Percentiles rank a stretch among this genome's conserved stretches.
These are phyloP conservation scores for Marmota monax DNA, from an alignment of 2,113 vertebrate species.

Conservation along the genomic window DNA sequence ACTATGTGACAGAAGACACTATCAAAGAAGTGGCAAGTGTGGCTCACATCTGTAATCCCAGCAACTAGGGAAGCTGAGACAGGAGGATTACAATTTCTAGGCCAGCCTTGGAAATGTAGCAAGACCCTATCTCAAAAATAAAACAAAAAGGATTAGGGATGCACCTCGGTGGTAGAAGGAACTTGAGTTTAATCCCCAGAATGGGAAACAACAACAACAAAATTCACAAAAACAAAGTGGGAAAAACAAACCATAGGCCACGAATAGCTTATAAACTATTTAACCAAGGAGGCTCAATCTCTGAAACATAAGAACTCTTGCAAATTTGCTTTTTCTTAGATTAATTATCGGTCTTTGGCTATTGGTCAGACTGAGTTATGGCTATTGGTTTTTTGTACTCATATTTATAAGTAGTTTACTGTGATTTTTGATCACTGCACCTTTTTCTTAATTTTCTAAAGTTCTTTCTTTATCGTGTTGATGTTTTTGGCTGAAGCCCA, in stretches of 20 bases:
- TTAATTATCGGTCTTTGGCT: conserved; percentile 50
- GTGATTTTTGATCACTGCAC: conserved; percentile 18
- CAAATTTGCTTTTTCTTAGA: conserved; percentile 27
- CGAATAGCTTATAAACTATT: conserved; percentile 20
- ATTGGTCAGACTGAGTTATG: conserved; percentile 45
- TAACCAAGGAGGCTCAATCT: conserved; percentile 13
- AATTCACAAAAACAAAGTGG: background rate
- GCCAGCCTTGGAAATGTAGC: no score
- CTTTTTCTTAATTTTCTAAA: conserved; percentile 35
- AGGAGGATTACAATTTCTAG: no score
- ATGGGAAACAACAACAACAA: no score
- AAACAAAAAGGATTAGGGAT: no score
- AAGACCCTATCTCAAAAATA: no score
- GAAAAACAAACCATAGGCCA: background rate
- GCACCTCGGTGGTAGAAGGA: no score
- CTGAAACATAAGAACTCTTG: conserved; percentile 8
- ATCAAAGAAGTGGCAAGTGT: no score
- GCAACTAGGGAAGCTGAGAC: no score
- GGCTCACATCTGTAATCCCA: no score
- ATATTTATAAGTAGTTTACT: conserved; percentile 45
- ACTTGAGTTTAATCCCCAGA: no score
- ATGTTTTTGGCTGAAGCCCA: background rate
- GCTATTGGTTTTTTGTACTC: conserved; percentile 25
- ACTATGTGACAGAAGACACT: background rate
- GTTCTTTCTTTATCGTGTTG: background rate